Conservation (phyloP, 2,888 invertebrate species). For the Drosophila antonietae region DNA sequence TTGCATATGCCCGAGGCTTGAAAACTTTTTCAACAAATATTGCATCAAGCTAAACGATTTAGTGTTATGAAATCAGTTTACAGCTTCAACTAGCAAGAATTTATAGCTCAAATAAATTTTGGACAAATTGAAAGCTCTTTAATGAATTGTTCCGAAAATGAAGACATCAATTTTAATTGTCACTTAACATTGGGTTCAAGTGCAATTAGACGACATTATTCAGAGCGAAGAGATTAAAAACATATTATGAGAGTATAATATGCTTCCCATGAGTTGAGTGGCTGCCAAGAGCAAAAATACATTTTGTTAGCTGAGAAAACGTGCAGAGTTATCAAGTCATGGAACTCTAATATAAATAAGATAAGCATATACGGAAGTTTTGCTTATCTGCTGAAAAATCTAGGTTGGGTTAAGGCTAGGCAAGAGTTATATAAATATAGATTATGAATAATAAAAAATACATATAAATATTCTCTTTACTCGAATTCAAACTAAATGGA, state of each 20-base stretch:
- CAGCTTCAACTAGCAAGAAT: conserved; percentile 5
- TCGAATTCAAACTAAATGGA: conserved; percentile 1
- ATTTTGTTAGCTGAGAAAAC: not conserved
- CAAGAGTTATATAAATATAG: not conserved
- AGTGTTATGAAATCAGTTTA: conserved; percentile 12
- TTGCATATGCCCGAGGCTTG: conserved; percentile 31
- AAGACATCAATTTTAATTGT: conserved; percentile 67
- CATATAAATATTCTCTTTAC: not conserved
- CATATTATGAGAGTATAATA: not conserved
- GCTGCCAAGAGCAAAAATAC: not conserved
- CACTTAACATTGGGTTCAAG: conserved; percentile 71
- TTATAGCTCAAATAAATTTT: not conserved
- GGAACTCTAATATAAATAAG: not conserved
- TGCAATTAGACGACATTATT: conserved; percentile 53
- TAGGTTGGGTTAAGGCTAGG: not conserved
- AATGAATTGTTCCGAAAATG: conserved; percentile 45
- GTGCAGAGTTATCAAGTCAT: not conserved
- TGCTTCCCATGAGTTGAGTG: not conserved
- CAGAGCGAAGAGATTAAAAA: conserved; percentile 13
- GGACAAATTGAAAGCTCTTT: not conserved
- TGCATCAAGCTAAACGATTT: conserved; percentile 25
- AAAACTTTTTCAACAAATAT: conserved; percentile 13
- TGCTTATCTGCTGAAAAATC: not conserved
- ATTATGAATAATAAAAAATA: conserved; percentile 27
- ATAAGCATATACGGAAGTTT: conserved; percentile 3